Conservation (phyloP, 2,113 vertebrate species). For the Panthera tigris region DNA sequence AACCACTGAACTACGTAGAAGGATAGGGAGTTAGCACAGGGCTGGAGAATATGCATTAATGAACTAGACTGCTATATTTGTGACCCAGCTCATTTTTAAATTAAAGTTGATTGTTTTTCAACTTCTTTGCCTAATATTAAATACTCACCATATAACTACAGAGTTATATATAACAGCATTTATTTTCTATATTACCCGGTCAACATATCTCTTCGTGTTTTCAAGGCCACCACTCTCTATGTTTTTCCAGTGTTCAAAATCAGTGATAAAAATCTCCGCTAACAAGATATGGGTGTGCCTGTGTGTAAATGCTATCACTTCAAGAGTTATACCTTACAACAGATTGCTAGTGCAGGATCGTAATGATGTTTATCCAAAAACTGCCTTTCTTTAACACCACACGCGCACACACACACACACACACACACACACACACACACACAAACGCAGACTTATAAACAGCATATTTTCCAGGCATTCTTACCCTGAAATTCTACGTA, state of each 20-base stretch:
- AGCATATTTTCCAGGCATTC: background rate
- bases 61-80: constrained; percentile 22
- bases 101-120: background rate
- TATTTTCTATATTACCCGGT: background rate
- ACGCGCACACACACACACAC: background rate
- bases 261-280: background rate
- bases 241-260: constrained; percentile 11
- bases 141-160: background rate
- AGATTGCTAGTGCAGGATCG: background rate
- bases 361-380: background rate
- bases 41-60: constrained; percentile 24
- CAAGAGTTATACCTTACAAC: constrained; percentile 6
- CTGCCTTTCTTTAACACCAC: background rate
- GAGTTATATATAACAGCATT: background rate
- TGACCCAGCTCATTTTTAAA: constrained; percentile 25
- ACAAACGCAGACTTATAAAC: background rate
- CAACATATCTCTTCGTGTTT: background rate
- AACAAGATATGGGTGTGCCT: background rate
- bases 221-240: background rate
- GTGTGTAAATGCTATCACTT: background rate
- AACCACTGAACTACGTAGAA: constrained; percentile 8
- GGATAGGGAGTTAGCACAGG: background rate
- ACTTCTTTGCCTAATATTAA: constrained; percentile 24
- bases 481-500: background rate
- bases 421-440: background rate